Base-by-base conservation (phyloP, 2,888 invertebrate species). In the Nomada fucata region DNA sequence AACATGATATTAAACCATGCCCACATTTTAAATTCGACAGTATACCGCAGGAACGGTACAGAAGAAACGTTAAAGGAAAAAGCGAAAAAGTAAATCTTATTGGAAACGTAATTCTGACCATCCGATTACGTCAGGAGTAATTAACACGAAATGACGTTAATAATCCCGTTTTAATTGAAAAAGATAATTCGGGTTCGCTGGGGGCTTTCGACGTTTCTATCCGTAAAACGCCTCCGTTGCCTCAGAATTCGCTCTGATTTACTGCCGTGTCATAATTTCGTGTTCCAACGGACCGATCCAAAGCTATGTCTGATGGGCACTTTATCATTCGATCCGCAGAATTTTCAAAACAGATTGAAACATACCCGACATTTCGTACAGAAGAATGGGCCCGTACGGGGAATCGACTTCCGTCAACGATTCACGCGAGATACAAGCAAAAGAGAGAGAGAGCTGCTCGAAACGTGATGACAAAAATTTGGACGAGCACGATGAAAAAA, bases 271-370 rank as follows among this genome's bases (percentile, higher is more conserved):
- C 26, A 1, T 29, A 4, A 18, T 15, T 2, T 15, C 26, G 23
- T 9, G 10, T 47, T 4, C 1, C 7, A 4, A 47, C n/a, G 15
- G 2, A 44, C 4, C 15, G n/a, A 59, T 13, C 9, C 15, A 20
- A 71, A 61, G 50, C 11, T 47, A 15, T 18, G 15, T 15, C 26
- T 29, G 59, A 52, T 20, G 26, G 59, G 60, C 70, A 23, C 65
- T 60, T 47, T 20, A 47, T 60, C 26, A 18, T 23, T 26, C 23
- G 18, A 47, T 64, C 47, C 3, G 2, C 10, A 10, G 5, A 23
- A 18, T 23, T 47, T 26, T 64, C 23, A 3, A 11, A 47, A 64
- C 9, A 10, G 23, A 63, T 64, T 23, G 47, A 4, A 64, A 47
- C 20, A 18, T 26, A 10, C 1, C 18, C 15, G 11, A 5, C 26